Conservation (phyloP, 2,113 vertebrate species). For the Cavia porcellus region DNA sequence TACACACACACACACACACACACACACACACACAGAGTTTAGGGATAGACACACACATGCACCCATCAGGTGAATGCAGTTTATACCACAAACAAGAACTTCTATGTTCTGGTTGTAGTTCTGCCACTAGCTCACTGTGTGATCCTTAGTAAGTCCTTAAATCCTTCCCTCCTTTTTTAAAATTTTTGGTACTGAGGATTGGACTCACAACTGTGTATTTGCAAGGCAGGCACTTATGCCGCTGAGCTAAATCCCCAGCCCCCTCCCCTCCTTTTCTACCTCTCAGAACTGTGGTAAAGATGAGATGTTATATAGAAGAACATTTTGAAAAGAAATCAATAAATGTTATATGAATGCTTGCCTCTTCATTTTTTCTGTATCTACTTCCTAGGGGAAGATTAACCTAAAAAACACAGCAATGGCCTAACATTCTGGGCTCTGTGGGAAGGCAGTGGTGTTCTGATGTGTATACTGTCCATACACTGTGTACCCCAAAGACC, state of each 20-base stretch:
- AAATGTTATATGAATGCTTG: neutral
- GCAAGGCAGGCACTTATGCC: too few species aligned
- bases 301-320: neutral
- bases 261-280: neutral
- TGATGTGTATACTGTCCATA: neutral
- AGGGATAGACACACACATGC: neutral
- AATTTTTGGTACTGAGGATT: too few species aligned
- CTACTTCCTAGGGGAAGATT: neutral
- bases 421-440: neutral
- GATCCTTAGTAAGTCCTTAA: neutral
- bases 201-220: too few species aligned
- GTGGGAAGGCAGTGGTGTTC: neutral
- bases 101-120: neutral
- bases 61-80: neutral
- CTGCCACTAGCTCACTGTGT: neutral
- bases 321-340: neutral
- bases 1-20: neutral
- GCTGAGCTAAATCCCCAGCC: too few species aligned
- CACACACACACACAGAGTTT: neutral
- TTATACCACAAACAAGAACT: neutral
- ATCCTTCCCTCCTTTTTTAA: too few species aligned
- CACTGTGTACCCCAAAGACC: constrained; percentile 26
- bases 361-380: constrained; percentile 8
- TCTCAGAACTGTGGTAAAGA: neutral
- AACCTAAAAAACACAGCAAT: neutral